Conservation (phyloP, 2,797 vertebrate genomes). For the Danio aesculapii region DNA sequence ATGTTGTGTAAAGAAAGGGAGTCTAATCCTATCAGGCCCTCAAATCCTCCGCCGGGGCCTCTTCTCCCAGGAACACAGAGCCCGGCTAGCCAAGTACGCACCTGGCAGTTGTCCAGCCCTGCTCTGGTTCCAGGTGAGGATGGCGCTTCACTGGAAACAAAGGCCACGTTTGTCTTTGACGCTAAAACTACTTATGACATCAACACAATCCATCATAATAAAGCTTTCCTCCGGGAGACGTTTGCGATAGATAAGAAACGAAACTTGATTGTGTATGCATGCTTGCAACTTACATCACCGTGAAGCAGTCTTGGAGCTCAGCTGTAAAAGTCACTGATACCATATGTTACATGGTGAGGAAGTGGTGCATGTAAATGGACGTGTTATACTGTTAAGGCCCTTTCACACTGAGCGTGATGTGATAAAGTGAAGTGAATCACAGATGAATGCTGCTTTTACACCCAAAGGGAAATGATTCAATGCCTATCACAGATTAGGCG, state of each 20-base stretch:
- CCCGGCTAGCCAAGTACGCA: slow-evolving; percentile 57
- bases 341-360: slow-evolving; percentile 9
- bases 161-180: slow-evolving; percentile 70
- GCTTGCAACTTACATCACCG: neutral
- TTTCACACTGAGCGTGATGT: too few relatives aligned
- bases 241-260: slow-evolving; percentile 20
- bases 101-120: slow-evolving; percentile 69
- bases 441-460: too few relatives aligned
- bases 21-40: slow-evolving; percentile 80
- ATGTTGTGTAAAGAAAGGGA: slow-evolving; percentile 82
- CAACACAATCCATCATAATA: slow-evolving; percentile 42
- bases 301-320: slow-evolving; percentile 7
- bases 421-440: too few relatives aligned
- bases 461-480: too few relatives aligned
- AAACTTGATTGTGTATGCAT: slow-evolving; percentile 28
- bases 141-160: slow-evolving; percentile 75
- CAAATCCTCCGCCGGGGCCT: slow-evolving; percentile 78
- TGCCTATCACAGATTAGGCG: too few relatives aligned
- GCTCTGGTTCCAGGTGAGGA: slow-evolving; percentile 78
- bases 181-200: slow-evolving; percentile 60
- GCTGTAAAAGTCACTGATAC: slow-evolving; percentile 27
- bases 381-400: too few relatives aligned
- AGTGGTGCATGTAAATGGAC: neutral
- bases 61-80: slow-evolving; percentile 76
- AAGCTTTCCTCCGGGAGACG: slow-evolving; percentile 16